Conservation (phyloP, 2,888 invertebrate genomes). For the Zootermopsis nevadensis region DNA sequence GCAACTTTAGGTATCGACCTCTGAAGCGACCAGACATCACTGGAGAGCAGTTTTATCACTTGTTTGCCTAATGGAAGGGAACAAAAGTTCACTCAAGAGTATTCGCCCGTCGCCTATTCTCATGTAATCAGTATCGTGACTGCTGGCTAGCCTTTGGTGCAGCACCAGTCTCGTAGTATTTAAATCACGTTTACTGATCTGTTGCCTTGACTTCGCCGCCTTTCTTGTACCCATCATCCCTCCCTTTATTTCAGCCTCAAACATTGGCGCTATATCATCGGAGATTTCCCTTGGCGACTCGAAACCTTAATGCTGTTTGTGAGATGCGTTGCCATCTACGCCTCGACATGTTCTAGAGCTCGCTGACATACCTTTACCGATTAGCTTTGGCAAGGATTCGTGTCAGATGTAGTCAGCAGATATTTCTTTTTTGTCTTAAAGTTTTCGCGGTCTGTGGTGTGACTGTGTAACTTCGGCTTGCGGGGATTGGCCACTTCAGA, state of each 20-base stretch:
- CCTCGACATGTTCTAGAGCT: background rate
- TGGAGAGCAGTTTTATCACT: no score
- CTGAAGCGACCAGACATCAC: no score
- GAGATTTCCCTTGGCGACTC: background rate
- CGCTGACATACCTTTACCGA: background rate
- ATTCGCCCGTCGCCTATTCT: background rate
- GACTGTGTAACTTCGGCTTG: no score
- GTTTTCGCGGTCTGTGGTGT: no score
- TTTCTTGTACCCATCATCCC: background rate
- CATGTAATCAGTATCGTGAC: background rate
- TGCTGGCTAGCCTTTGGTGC: background rate
- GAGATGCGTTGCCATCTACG: background rate
- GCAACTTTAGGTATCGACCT: no score
- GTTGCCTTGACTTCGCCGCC: slow-evolving; percentile 1
- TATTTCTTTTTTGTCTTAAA: no score
- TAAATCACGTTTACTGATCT: background rate
- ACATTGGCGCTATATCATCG: background rate
- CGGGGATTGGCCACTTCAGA: no score
- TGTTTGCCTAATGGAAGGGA: no score
- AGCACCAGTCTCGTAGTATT: background rate
- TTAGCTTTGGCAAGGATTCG: background rate
- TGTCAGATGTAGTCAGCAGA: no score
- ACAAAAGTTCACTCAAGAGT: background rate
- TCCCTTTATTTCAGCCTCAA: background rate
- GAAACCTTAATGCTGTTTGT: background rate